Percentiles rank a stretch among this genome's conserved stretches.
phyloP scores from a whole-genome alignment of 2,113 vertebrate species.

The Capreolus pygargus region DNA sequence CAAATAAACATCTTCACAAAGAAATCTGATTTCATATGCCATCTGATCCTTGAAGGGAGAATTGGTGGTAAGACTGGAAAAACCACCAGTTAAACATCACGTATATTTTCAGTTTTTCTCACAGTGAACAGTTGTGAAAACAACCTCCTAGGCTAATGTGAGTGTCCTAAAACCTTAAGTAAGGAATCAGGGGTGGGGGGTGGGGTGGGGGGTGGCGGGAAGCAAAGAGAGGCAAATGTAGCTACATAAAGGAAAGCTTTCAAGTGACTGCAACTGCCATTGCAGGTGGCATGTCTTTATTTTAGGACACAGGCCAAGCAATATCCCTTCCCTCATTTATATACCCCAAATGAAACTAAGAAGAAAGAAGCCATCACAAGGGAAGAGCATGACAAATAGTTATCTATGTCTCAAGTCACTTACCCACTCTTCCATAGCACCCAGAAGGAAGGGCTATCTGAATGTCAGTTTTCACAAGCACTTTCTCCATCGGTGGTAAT shows the following conservation, averaged over 20 bases:
- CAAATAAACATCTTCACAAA: background rate
- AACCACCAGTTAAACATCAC: background rate
- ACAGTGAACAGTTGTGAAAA: background rate
- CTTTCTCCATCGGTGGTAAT: slow-evolving; percentile 90
- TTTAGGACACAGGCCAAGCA: background rate
- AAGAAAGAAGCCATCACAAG: background rate
- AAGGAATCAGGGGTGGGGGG: background rate
- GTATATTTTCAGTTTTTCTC: background rate
- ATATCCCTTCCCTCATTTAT: background rate
- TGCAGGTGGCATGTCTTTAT: background rate
- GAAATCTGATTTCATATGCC: background rate
- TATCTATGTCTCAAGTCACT: slow-evolving; percentile 70
- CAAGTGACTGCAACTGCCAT: background rate
- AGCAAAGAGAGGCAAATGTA: background rate
- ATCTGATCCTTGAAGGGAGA: background rate
- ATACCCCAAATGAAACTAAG: background rate
- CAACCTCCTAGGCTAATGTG: background rate
- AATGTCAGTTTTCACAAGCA: slow-evolving; percentile 94
- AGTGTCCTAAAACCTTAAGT: background rate
- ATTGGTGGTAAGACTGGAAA: background rate
- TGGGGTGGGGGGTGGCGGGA: too few relatives aligned
- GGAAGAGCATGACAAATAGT: background rate
- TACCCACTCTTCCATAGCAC: slow-evolving; percentile 95
- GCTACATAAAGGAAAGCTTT: background rate
- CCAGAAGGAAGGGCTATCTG: slow-evolving; percentile 94